Conservation (phyloP, 2,113 vertebrate genomes). For the Lucifuga dentata region DNA sequence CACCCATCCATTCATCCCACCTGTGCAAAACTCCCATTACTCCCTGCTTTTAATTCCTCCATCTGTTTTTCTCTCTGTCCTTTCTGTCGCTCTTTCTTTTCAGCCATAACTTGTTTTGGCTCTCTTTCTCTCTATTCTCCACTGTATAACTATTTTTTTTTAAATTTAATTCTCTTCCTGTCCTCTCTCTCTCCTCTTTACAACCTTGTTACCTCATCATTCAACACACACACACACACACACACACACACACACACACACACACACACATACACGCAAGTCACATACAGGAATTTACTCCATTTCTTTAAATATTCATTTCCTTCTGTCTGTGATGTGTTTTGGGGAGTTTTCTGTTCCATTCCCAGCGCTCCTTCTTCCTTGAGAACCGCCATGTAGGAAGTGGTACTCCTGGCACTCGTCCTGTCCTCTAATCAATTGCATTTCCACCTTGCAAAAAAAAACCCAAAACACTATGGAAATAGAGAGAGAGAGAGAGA, state of each 20-base stretch:
- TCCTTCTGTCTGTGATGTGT: slow-evolving; percentile 74
- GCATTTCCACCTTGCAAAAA: slow-evolving; percentile 62
- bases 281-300: slow-evolving; percentile 42
- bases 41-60: slow-evolving; percentile 68
- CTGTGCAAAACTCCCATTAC: slow-evolving; percentile 72
- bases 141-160: slow-evolving; percentile 46
- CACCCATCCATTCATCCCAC: slow-evolving; percentile 74
- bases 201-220: slow-evolving; percentile 57
- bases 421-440: slow-evolving; percentile 49
- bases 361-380: slow-evolving; percentile 75
- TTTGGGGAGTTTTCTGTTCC: slow-evolving; percentile 78
- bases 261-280: slow-evolving; percentile 1
- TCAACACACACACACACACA: slow-evolving; percentile 14
- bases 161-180: slow-evolving; percentile 18
- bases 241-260: slow-evolving; percentile 6
- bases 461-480: too few relatives aligned
- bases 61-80: slow-evolving; percentile 77
- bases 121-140: slow-evolving; percentile 43
- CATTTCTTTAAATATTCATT: slow-evolving; percentile 79
- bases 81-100: slow-evolving; percentile 51
- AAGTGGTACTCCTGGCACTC: slow-evolving; percentile 71
- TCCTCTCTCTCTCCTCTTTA: slow-evolving; percentile 40
- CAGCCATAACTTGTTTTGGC: slow-evolving; percentile 63
- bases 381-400: slow-evolving; percentile 79
- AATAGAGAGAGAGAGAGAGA: neutral